phyloP scores from a whole-genome alignment of 2,113 vertebrate genomes.

The Mesocricetus auratus region DNA sequence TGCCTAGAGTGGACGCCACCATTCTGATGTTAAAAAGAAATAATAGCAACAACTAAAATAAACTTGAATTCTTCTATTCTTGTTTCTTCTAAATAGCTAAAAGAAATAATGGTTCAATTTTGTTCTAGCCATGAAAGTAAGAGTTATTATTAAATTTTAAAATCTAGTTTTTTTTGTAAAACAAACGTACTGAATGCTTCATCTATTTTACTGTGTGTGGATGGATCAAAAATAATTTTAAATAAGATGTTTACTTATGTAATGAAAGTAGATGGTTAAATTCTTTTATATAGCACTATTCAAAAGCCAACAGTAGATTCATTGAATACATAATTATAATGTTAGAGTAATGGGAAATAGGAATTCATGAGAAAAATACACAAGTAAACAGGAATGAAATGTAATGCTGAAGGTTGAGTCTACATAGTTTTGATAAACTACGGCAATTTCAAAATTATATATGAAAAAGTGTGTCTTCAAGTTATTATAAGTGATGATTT shows the following conservation, averaged over 20 bases:
- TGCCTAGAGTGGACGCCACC: slow-evolving; percentile 74
- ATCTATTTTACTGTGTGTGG: slow-evolving; percentile 45
- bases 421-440: slow-evolving; percentile 13
- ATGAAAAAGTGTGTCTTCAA: slow-evolving; percentile 36
- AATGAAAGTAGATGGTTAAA: not conserved
- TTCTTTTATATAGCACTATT: slow-evolving; percentile 23
- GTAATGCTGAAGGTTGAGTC: slow-evolving; percentile 36
- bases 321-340: slow-evolving; percentile 8
- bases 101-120: slow-evolving; percentile 82
- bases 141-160: slow-evolving; percentile 55
- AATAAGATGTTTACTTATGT: slow-evolving; percentile 35
- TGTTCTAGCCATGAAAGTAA: slow-evolving; percentile 43
- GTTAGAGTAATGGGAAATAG: not conserved
- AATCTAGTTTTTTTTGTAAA: slow-evolving; percentile 32
- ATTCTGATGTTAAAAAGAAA: slow-evolving; percentile 78
- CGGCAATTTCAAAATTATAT: slow-evolving; percentile 14
- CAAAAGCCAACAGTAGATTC: slow-evolving; percentile 26
- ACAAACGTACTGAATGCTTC: not conserved
- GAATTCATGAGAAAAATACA: slow-evolving; percentile 33
- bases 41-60: not conserved
- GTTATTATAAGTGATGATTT: not conserved
- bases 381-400: slow-evolving; percentile 10
- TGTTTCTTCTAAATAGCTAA: slow-evolving; percentile 81
- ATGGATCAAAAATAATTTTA: slow-evolving; percentile 18
- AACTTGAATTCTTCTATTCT: slow-evolving; percentile 66